Base-by-base conservation (phyloP, 2,888 invertebrate genomes). In the Brenthis hecate region DNA sequence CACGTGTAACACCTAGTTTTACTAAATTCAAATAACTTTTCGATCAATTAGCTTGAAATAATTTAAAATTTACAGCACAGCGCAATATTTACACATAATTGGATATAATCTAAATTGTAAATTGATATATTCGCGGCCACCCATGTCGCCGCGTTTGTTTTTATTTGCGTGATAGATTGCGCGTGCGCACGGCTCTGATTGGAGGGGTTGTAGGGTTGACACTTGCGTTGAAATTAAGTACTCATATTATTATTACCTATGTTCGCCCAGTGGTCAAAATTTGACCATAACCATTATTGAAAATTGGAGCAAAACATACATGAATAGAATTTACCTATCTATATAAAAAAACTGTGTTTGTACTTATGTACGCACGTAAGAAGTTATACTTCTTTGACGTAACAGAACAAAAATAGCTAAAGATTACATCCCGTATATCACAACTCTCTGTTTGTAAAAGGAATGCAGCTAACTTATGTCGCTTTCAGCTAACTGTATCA, bases 51-150 rank as follows among this genome's bases (percentile, higher is more conserved):
- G 48, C 56, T 14, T 43, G 43, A 16, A 47, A 50, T 50, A 28
- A 51, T 16, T n/a, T 43, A 60, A 28, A 60, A 61, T 61, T 51
- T 51, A 51, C 51, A 61, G 8, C 6, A 14, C 32, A n/a, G 36
- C 16, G 28, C 50, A 32, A 43, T 61, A 67, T 65, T 76, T 74
- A 77, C 72, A 77, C 73, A 73, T 73, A 78, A 84, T 84, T 79
- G 78, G 80, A 43, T 51, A 65, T 58, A 66, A 82, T 80, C 80
- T 78, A 78, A 84, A 81, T 80, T 81, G 86, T 88, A 87, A 88
- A 89, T 88, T 87, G 89, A 88, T 89, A 88, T 87, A 87, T 86
- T 86, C 73, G 74, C 62, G 87, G 80, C 89, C 89, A 89, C 89
- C 89, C 89, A 87, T 76, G 75, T 77, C 78, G 85, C 74, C 65